Evolutionary conservation across 2,113 vertebrate species (phyloP).

Genomic region (Ctenomys sociabilis): DNA sequence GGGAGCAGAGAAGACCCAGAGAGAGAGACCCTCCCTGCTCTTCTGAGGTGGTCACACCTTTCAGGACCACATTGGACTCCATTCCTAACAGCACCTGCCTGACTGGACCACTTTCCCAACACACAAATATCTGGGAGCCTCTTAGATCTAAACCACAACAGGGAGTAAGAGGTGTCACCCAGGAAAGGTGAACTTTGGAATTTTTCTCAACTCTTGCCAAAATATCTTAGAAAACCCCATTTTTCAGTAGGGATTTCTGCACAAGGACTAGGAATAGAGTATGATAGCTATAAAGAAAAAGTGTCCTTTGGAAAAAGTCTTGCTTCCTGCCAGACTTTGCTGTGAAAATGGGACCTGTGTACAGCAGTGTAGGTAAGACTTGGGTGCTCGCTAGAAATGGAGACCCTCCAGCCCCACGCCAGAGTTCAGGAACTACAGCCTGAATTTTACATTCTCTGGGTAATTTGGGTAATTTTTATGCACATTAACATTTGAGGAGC

Average conservation of each 20-base stretch:
- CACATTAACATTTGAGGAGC: conserved; percentile 11
- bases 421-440: not conserved
- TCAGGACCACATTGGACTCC: not conserved
- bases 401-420: not conserved
- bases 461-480: not conserved
- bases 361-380: not conserved
- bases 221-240: not conserved
- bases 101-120: not conserved
- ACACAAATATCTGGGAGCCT: not conserved
- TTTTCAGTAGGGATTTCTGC: not conserved
- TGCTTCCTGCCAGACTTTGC: not conserved
- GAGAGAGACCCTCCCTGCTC: not conserved
- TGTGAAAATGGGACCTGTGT: not conserved
- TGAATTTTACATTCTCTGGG: not conserved
- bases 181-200: not conserved
- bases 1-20: not conserved
- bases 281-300: not conserved
- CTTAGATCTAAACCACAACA: not conserved
- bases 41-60: not conserved
- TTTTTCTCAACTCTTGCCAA: conserved; percentile 9
- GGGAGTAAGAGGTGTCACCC: not conserved
- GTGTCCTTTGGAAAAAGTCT: not conserved
- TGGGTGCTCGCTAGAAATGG: not conserved
- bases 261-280: not conserved
- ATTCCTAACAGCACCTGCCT: not conserved